Percentiles rank a stretch among this genome's conserved stretches.
phyloP scores from a whole-genome alignment of 1,140 invertebrate species.

The Drosophila ironensis region DNA sequence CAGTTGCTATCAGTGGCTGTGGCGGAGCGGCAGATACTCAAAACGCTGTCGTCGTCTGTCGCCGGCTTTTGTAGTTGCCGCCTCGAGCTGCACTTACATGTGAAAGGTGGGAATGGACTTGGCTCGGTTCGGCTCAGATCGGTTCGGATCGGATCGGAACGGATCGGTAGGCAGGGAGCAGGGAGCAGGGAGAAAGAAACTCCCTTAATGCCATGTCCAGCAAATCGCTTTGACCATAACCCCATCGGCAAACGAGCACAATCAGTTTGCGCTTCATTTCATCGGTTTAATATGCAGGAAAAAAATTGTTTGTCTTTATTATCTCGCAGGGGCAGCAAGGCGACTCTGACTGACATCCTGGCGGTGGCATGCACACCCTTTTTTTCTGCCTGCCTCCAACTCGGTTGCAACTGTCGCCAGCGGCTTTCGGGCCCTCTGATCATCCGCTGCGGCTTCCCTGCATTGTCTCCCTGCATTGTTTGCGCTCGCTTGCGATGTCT shows the following conservation, averaged over 20 bases:
- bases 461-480: slow-evolving; percentile 9
- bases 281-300: slow-evolving; percentile 56
- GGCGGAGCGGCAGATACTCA: slow-evolving; percentile 44
- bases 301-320: slow-evolving; percentile 69
- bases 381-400: not conserved
- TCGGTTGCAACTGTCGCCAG: slow-evolving; percentile 36
- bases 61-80: slow-evolving; percentile 41
- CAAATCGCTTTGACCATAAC: slow-evolving; percentile 56
- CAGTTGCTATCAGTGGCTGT: slow-evolving; percentile 51
- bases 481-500: not conserved
- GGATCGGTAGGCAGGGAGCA: not conserved
- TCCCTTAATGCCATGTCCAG: slow-evolving; percentile 60
- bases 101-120: slow-evolving; percentile 33
- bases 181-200: not conserved
- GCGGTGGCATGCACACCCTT: slow-evolving; percentile 14
- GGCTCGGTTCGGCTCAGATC: not conserved
- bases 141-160: not conserved
- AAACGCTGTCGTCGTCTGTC: slow-evolving; percentile 41
- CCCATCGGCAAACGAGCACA: slow-evolving; percentile 31
- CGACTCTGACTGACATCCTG: slow-evolving; percentile 26
- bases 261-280: slow-evolving; percentile 72
- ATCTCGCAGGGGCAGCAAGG: slow-evolving; percentile 14
- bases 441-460: slow-evolving; percentile 15
- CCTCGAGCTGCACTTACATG: slow-evolving; percentile 37
- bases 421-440: slow-evolving; percentile 33